Conservation (phyloP, 2,797 vertebrate species). For the Cheirogaleus major region DNA sequence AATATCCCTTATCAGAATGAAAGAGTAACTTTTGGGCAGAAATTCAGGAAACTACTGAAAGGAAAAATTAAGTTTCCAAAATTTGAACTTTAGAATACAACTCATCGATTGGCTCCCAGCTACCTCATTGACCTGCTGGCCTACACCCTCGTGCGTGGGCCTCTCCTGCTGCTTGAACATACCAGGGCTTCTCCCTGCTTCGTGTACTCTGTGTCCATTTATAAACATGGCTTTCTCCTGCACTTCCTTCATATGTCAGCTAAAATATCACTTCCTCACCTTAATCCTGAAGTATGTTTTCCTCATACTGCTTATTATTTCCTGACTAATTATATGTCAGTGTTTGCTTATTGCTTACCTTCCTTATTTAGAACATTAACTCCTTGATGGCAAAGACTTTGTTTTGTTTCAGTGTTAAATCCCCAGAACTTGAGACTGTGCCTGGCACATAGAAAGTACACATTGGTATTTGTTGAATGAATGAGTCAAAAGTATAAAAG, state of each 20-base stretch:
- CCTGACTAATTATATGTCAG: background rate
- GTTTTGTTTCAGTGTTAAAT: background rate
- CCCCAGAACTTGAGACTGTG: background rate
- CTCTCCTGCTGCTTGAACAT: background rate
- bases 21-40: slow-evolving; percentile 26
- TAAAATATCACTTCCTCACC: background rate
- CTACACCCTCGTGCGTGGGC: rapidly evolving
- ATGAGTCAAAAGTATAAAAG: background rate
- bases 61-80: background rate
- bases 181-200: background rate
- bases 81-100: background rate
- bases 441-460: background rate
- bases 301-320: background rate
- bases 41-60: slow-evolving; percentile 32
- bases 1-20: slow-evolving; percentile 13
- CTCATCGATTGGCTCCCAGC: background rate
- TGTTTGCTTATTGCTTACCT: background rate
- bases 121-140: background rate
- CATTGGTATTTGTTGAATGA: background rate
- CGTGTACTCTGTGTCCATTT: background rate
- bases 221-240: background rate
- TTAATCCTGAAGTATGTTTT: background rate
- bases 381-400: background rate
- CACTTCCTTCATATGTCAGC: background rate
- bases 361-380: background rate